Conservation (phyloP, 2,888 invertebrate species). For the Ormia ochracea region DNA sequence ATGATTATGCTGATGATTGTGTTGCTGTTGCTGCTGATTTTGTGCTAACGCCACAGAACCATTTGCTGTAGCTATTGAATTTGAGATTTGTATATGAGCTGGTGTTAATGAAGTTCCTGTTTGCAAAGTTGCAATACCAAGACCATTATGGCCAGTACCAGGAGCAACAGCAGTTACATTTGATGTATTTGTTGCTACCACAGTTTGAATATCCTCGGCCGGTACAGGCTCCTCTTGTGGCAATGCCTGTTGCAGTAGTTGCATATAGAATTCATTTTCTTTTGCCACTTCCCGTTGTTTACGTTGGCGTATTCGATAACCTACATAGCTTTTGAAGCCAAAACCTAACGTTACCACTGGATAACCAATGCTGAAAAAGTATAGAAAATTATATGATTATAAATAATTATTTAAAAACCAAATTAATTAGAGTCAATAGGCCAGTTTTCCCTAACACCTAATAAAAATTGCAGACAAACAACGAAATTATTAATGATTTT, state of each 20-base stretch:
- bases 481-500: too few species aligned
- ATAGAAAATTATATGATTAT: too few species aligned
- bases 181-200: conserved; percentile 53
- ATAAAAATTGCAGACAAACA: too few species aligned
- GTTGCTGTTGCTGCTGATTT: conserved; percentile 66
- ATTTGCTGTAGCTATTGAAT: conserved; percentile 67
- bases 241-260: conserved; percentile 92
- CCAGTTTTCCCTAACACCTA: too few species aligned
- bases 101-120: conserved; percentile 53
- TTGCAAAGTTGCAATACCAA: conserved; percentile 41
- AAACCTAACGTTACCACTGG: conserved; percentile 97
- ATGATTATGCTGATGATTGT: conserved; percentile 54
- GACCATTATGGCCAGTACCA: conserved; percentile 51
- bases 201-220: conserved; percentile 64
- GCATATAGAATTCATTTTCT: conserved; percentile 96
- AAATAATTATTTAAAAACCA: too few species aligned
- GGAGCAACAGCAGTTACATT: conserved; percentile 50
- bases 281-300: conserved; percentile 95
- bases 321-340: conserved; percentile 95
- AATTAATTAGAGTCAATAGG: too few species aligned
- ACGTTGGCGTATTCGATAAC: conserved; percentile 91
- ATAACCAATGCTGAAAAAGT: conserved; percentile 85
- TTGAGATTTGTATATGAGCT: conserved; percentile 59
- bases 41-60: conserved; percentile 70
- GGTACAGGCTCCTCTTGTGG: conserved; percentile 79